phyloP scores from a whole-genome alignment of 1,140 invertebrate genomes.

The Drosophila yakuba region DNA sequence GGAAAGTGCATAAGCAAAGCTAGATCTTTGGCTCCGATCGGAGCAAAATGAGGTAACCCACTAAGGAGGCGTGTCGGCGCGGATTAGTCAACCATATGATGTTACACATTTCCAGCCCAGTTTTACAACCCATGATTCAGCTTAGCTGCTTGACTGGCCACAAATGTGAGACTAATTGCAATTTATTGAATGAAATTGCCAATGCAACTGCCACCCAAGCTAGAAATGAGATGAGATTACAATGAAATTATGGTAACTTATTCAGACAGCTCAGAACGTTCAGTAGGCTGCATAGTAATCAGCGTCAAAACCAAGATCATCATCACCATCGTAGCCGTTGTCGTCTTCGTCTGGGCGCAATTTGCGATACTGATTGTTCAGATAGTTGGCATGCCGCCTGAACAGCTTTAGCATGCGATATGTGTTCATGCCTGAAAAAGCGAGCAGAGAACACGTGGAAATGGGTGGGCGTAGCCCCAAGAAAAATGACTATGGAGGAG shows the following conservation, averaged over 20 bases:
- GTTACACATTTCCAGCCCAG: constrained; percentile 51
- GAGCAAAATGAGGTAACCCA: constrained; percentile 34
- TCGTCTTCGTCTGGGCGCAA: constrained; percentile 76
- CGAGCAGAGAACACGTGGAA: constrained; percentile 54
- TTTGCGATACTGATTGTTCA: constrained; percentile 83
- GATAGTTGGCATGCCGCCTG: constrained; percentile 80
- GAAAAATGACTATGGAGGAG: constrained; percentile 5
- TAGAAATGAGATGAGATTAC: constrained; percentile 48
- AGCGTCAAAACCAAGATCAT: constrained; percentile 28
- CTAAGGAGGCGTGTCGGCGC: constrained; percentile 27
- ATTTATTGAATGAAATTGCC: constrained; percentile 46
- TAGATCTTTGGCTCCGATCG: constrained; percentile 27
- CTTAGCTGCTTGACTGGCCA: constrained; percentile 20
- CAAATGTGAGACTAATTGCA: constrained; percentile 41
- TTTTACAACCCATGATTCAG: constrained; percentile 40
- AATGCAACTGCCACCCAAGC: constrained; percentile 44
- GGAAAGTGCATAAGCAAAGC: constrained; percentile 46
- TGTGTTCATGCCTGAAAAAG: constrained; percentile 81
- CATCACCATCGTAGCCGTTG: constrained; percentile 26
- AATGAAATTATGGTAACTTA: constrained; percentile 67
- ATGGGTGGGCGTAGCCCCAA: constrained; percentile 28
- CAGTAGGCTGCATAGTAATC: constrained; percentile 62
- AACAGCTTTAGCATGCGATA: constrained; percentile 83
- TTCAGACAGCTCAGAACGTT: constrained; percentile 19
- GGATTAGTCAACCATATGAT: constrained; percentile 60